Conservation (phyloP, 2,797 vertebrate species). For the Cryptoblepharus egeriae region DNA sequence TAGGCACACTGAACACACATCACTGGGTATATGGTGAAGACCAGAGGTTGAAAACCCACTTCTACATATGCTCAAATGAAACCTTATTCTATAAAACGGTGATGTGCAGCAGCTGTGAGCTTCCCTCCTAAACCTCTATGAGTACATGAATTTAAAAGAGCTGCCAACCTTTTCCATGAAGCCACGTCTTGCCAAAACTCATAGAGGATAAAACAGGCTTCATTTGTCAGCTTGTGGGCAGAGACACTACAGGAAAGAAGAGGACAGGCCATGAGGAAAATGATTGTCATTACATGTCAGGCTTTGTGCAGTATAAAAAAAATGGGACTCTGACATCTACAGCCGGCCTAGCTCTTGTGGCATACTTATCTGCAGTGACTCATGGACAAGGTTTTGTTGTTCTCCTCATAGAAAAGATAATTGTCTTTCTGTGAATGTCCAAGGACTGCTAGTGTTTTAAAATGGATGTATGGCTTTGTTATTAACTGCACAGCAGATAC, state of each 20-base stretch:
- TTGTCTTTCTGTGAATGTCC: rapidly evolving
- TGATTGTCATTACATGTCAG: neutral
- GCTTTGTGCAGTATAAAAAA: neutral
- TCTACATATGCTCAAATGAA: neutral
- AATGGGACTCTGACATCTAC: rapidly evolving
- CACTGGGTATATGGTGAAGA: neutral
- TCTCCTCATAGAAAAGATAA: neutral
- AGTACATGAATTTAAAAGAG: neutral
- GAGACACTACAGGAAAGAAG: slow-evolving; percentile 83
- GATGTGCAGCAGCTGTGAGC: neutral
- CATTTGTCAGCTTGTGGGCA: slow-evolving; percentile 83
- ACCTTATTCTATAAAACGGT: neutral
- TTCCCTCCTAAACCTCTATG: neutral
- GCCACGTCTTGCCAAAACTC: slow-evolving; percentile 81
- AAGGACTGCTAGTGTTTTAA: rapidly evolving
- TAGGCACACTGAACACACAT: neutral
- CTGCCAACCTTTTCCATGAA: slow-evolving; percentile 79
- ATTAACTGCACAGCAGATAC: neutral
- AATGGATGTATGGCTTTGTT: rapidly evolving
- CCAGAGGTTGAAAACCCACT: neutral
- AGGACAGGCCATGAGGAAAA: slow-evolving; percentile 3
- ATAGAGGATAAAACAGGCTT: slow-evolving; percentile 76
- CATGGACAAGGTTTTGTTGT: neutral
- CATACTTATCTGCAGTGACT: neutral
- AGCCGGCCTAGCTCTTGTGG: rapidly evolving